Evolutionary conservation across 37 sponge, comb jelly and placozoan genomes (phyloP).

Genomic region (Cliona cf. orientalis): DNA sequence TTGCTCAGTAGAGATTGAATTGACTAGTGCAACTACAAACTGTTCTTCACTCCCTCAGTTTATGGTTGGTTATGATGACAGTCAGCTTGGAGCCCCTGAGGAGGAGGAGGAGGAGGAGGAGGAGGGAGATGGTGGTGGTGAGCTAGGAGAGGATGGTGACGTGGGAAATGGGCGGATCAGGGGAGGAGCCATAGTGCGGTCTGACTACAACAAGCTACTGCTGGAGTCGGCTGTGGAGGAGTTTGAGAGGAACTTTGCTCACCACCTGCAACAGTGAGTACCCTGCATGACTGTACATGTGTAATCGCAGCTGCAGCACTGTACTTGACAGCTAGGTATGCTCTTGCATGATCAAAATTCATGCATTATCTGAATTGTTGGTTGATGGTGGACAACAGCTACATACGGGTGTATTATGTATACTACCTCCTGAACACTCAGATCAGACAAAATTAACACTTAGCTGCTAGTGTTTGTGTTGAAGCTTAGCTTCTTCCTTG

Average conservation of each 20-base stretch:
- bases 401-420: too few relatives aligned
- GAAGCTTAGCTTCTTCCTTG: too few relatives aligned
- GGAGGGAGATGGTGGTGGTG: constrained; percentile 28
- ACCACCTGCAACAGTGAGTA: background rate
- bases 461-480: too few relatives aligned
- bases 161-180: background rate
- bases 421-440: too few relatives aligned
- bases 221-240: constrained; percentile 62
- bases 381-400: too few relatives aligned
- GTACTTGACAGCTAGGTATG: background rate
- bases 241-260: constrained; percentile 46
- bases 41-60: constrained; percentile 34
- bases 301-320: background rate
- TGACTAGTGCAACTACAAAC: background rate
- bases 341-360: background rate
- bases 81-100: constrained; percentile 64
- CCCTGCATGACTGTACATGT: background rate
- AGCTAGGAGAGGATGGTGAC: constrained; percentile 6
- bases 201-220: constrained; percentile 37
- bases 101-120: constrained; percentile 21
- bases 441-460: too few relatives aligned
- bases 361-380: too few relatives aligned
- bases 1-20: too few relatives aligned
- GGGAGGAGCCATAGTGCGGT: background rate
- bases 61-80: constrained; percentile 77